Conservation (phyloP, 53 echinoderm and acorn worm genomes). For the Temnopleurus reevesii region DNA sequence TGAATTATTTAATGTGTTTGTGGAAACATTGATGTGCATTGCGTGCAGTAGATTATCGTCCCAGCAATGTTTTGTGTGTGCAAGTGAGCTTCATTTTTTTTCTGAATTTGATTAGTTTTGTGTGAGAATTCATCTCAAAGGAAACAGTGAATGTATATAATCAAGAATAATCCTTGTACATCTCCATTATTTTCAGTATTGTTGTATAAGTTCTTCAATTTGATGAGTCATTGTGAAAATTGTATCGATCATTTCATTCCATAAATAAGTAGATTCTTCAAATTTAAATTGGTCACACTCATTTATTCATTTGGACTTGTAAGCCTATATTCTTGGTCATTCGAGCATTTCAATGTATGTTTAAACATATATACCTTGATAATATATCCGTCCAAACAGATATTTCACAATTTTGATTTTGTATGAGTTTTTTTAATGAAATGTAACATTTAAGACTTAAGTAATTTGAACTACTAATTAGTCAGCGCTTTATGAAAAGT, state of each 20-base stretch:
- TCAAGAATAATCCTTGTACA: background rate
- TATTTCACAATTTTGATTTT: background rate
- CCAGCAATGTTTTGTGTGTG: constrained; percentile 21
- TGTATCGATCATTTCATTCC: background rate
- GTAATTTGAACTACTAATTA: no score
- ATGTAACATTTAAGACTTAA: background rate
- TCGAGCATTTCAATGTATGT: background rate
- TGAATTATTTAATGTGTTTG: background rate
- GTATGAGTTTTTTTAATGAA: background rate
- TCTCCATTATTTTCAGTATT: no score
- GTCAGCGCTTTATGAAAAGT: no score
- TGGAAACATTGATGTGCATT: background rate
- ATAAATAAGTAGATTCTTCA: no score
- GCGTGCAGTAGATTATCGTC: constrained; percentile 6
- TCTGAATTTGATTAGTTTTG: background rate
- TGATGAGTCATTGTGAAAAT: background rate
- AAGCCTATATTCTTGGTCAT: background rate
- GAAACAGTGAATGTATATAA: background rate
- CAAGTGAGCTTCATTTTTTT: background rate
- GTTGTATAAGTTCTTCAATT: background rate
- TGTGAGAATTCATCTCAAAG: background rate
- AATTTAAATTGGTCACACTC: no score
- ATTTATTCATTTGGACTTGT: no score
- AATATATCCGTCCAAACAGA: background rate
- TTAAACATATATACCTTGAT: background rate